These are phyloP conservation scores for Myotis brandtii DNA, from an alignment of 2,113 vertebrate species.

Conservation along the genomic window DNA sequence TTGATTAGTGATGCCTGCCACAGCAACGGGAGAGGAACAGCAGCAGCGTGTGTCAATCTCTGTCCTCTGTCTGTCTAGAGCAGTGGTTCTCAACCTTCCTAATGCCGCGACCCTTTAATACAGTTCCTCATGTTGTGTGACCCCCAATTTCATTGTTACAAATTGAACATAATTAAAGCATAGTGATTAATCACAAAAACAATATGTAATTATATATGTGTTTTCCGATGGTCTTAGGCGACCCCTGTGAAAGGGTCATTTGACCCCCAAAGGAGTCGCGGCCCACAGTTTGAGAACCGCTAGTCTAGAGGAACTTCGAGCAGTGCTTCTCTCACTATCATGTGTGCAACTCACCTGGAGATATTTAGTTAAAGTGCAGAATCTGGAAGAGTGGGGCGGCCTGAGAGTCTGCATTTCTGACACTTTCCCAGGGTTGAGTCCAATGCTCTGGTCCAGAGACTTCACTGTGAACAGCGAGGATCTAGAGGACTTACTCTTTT, in stretches of 20 bases:
- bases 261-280: no score
- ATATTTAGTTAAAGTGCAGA: neutral
- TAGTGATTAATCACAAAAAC: no score
- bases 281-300: no score
- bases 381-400: neutral
- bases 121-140: no score
- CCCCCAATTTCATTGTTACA: no score
- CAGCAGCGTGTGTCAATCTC: accelerated
- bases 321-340: neutral
- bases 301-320: neutral
- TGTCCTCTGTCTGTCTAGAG: neutral
- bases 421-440: neutral
- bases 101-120: no score
- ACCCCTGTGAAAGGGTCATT: no score
- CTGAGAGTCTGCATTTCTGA: neutral
- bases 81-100: no score
- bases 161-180: no score
- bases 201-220: no score
- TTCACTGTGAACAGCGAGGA: neutral
- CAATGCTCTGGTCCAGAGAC: neutral
- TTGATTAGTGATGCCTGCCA: conserved; percentile 10
- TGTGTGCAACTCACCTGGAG: no score
- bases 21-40: neutral
- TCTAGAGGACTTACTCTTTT: neutral
- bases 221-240: no score